Conservation (phyloP, 2,113 vertebrate genomes). For the Suricata suricatta region DNA sequence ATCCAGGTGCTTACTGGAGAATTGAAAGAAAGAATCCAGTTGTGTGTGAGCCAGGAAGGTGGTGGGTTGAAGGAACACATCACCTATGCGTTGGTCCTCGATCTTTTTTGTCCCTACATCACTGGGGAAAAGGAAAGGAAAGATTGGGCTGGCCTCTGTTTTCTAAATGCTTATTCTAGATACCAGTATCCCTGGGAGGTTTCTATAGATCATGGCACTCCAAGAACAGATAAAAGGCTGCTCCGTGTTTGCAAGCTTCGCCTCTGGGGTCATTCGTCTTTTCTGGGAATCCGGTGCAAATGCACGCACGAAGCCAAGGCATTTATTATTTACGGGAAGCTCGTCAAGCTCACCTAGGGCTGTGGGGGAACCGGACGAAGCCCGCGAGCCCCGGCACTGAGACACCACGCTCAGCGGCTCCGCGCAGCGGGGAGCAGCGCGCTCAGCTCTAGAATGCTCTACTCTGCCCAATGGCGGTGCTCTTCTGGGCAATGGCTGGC, state of each 20-base stretch:
- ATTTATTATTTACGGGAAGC: conserved; percentile 31
- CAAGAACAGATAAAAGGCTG: background rate
- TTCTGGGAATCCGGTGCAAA: background rate
- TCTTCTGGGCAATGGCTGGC: background rate
- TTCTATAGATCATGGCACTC: background rate
- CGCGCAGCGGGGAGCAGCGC: fast-evolving
- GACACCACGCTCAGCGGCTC: background rate
- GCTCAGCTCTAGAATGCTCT: background rate
- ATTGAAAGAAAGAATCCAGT: background rate
- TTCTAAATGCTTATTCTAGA: background rate
- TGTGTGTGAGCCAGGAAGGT: background rate
- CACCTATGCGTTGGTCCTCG: background rate
- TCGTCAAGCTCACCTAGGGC: background rate
- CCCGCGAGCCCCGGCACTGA: fast-evolving
- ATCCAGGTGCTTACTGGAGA: background rate
- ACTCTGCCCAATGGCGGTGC: fast-evolving
- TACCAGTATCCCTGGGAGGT: background rate
- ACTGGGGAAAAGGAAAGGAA: background rate
- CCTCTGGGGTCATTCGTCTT: background rate
- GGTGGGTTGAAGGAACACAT: background rate
- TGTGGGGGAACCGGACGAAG: background rate
- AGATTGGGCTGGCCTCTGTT: background rate
- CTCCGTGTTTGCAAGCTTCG: background rate
- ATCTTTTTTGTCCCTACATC: background rate
- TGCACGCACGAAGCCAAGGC: background rate